A percentile compares a stretch with the other conserved stretches of the same genome.
phyloP scores from a whole-genome alignment of 2,797 vertebrate genomes.

The Spinus olivaceus region DNA sequence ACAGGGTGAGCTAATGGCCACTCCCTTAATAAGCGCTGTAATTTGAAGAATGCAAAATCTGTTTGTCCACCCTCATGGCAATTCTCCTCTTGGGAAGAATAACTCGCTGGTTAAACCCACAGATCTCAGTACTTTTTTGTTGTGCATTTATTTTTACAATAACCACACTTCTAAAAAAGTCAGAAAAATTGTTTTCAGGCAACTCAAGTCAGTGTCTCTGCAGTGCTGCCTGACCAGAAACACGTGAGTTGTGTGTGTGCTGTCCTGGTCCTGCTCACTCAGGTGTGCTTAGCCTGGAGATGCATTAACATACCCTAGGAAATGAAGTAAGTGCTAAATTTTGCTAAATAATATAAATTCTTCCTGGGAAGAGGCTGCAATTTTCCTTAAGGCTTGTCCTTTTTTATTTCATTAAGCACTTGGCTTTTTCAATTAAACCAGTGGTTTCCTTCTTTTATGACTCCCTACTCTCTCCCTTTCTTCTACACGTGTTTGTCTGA shows the following conservation, averaged over 20 bases:
- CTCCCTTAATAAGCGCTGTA: conserved; percentile 48
- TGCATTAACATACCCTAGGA: not conserved
- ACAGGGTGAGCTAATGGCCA: conserved; percentile 34
- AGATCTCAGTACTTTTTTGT: not conserved
- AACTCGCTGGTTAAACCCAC: not conserved
- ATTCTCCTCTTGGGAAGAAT: conserved; percentile 33
- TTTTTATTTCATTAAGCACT: not conserved
- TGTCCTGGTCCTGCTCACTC: not conserved
- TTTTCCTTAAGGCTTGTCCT: not conserved
- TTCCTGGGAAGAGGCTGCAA: not conserved
- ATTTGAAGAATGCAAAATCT: conserved; percentile 49
- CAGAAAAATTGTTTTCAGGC: not conserved
- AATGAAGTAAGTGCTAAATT: not conserved
- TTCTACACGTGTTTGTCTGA: not conserved
- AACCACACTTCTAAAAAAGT: not conserved
- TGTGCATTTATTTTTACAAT: not conserved
- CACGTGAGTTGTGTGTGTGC: not conserved
- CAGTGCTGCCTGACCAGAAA: not conserved
- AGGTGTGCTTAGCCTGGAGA: not conserved
- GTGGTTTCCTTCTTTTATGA: conserved; percentile 28
- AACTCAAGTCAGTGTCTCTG: not conserved
- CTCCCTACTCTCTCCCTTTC: not conserved
- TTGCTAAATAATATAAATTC: not conserved
- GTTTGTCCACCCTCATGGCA: conserved; percentile 16
- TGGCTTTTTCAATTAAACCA: not conserved